These are phyloP conservation scores for Heliconius cydno DNA, from an alignment of 2,888 invertebrate species.

Conservation along the genomic window DNA sequence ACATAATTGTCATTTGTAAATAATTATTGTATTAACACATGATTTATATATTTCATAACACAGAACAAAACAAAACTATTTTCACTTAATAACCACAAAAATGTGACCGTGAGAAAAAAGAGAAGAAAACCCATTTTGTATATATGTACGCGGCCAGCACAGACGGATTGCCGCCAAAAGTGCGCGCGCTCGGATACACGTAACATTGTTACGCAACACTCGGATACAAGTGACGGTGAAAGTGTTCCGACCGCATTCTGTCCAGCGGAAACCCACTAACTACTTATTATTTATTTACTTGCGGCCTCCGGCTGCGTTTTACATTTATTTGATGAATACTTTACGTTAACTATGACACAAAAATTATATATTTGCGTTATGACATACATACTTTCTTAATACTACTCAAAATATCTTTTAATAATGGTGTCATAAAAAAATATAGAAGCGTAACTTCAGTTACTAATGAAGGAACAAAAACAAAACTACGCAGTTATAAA, in stretches of 20 bases:
- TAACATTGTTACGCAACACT: slow-evolving; percentile 56
- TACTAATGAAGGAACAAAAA: background rate
- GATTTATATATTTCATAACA: background rate
- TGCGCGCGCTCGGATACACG: slow-evolving; percentile 53
- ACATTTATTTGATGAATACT: slow-evolving; percentile 21
- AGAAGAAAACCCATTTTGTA: background rate
- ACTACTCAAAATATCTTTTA: background rate
- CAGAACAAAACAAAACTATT: background rate
- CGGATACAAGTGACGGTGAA: slow-evolving; percentile 50
- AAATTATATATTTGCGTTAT: background rate
- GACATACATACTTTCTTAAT: background rate
- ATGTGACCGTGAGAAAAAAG: slow-evolving; percentile 28
- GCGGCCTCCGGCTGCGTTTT: slow-evolving; percentile 19
- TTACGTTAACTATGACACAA: slow-evolving; percentile 1
- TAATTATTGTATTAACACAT: background rate
- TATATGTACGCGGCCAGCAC: slow-evolving; percentile 40
- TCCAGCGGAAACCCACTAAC: slow-evolving; percentile 31
- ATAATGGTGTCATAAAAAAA: background rate
- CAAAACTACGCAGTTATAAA: background rate
- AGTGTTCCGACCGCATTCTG: slow-evolving; percentile 44
- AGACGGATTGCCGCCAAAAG: slow-evolving; percentile 74
- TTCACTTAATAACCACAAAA: slow-evolving; percentile 7
- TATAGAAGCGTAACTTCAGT: background rate
- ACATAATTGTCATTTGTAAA: background rate
- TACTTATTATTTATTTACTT: slow-evolving; percentile 46